These are phyloP conservation scores for Anastrepha obliqua DNA, from an alignment of 1,140 invertebrate genomes.

Conservation along the genomic window DNA sequence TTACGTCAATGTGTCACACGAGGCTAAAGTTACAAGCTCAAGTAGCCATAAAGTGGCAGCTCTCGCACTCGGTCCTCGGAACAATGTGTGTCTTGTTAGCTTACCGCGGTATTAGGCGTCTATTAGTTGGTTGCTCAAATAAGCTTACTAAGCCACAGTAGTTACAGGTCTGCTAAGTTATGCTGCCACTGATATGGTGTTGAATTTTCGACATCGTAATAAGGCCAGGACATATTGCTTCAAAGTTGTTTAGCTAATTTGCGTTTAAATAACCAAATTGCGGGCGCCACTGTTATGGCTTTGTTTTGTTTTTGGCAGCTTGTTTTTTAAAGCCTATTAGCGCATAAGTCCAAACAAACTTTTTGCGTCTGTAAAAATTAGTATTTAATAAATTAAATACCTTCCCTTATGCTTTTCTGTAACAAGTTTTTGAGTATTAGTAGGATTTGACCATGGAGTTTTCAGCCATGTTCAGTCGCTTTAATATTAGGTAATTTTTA, in stretches of 20 bases:
- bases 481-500: too few relatives aligned
- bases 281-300: conserved; percentile 12
- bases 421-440: too few relatives aligned
- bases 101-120: conserved; percentile 15
- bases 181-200: conserved; percentile 15
- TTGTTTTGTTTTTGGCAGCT: neutral
- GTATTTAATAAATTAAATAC: too few relatives aligned
- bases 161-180: neutral
- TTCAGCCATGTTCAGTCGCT: too few relatives aligned
- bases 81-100: neutral
- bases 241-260: conserved; percentile 35
- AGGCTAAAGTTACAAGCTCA: neutral
- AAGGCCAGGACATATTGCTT: neutral
- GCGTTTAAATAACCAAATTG: conserved; percentile 43
- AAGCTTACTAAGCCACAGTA: neutral
- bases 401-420: too few relatives aligned
- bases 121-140: neutral
- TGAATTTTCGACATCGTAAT: neutral
- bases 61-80: neutral
- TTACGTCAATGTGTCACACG: neutral
- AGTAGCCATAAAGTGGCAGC: conserved; percentile 6
- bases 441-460: too few relatives aligned
- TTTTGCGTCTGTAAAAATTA: too few relatives aligned
- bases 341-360: too few relatives aligned
- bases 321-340: neutral